Conservation (phyloP, 2,888 invertebrate genomes). For the Campoplex nolae region DNA sequence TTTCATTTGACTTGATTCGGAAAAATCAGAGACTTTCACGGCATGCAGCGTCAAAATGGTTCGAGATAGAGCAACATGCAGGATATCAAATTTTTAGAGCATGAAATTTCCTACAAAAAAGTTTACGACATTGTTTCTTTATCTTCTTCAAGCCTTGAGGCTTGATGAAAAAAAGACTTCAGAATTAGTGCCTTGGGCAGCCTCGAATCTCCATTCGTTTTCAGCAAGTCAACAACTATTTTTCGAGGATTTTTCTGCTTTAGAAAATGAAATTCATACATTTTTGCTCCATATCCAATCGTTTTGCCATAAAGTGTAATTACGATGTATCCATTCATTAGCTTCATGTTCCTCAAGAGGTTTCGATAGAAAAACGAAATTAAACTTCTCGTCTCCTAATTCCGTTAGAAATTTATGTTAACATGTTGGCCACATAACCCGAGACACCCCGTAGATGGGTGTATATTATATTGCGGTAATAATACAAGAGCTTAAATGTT, state of each 20-base stretch:
- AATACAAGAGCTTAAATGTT: slow-evolving; percentile 39
- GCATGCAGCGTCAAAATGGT: neutral
- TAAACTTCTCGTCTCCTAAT: neutral
- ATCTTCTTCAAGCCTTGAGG: neutral
- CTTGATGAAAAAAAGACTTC: neutral
- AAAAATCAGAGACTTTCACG: neutral
- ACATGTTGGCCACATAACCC: neutral
- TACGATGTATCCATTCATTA: neutral
- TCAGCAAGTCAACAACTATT: neutral
- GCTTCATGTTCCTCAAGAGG: too few relatives aligned
- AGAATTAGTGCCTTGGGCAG: neutral
- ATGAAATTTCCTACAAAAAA: neutral
- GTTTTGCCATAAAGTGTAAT: neutral
- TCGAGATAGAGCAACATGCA: neutral
- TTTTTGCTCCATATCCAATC: too few relatives aligned
- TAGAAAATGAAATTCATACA: neutral
- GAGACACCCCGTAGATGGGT: slow-evolving; percentile 3
- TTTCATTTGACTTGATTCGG: neutral
- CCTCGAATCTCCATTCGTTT: neutral
- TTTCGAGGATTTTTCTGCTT: neutral
- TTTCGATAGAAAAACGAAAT: too few relatives aligned
- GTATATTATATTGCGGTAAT: slow-evolving; percentile 19
- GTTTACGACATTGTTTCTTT: neutral
- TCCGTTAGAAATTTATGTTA: neutral
- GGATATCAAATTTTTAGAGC: neutral